A percentile compares a stretch with the other conserved stretches of the same genome.
Conservation (phyloP, 2,113 vertebrate genomes). For the Numenius arquata region DNA sequence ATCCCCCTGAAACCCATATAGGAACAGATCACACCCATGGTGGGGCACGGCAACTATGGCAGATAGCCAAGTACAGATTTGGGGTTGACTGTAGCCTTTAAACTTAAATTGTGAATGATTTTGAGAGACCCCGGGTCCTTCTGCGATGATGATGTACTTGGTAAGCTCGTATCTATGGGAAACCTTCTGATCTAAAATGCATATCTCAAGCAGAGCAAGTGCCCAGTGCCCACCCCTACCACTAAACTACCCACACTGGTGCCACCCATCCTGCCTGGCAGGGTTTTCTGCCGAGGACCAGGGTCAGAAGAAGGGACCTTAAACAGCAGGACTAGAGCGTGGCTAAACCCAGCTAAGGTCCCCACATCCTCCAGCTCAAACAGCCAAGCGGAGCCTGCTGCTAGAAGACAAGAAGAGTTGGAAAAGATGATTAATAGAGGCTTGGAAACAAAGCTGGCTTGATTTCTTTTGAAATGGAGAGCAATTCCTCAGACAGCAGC, state of each 20-base stretch:
- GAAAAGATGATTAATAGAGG: not conserved
- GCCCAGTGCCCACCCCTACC: not conserved
- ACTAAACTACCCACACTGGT: not conserved
- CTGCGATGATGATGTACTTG: not conserved
- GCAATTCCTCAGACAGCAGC: conserved; percentile 31
- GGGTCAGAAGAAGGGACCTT: not conserved
- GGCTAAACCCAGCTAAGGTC: not conserved
- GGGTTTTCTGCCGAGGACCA: not conserved
- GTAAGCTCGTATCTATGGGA: fast-evolving
- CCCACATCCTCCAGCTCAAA: not conserved
- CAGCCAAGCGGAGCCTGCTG: not conserved
- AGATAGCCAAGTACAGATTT: not conserved
- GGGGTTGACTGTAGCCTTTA: not conserved
- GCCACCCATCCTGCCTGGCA: not conserved
- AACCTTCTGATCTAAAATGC: not conserved
- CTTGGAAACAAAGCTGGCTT: conserved; percentile 19
- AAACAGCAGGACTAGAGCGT: not conserved
- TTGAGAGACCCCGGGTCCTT: not conserved
- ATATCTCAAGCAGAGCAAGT: not conserved
- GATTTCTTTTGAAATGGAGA: conserved; percentile 41
- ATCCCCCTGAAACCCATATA: not conserved
- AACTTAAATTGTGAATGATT: not conserved
- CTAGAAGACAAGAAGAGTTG: not conserved
- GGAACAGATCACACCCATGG: not conserved
- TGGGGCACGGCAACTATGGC: not conserved